Percentiles rank a stretch among this genome's conserved stretches.
Evolutionary conservation across 2,888 invertebrate genomes (phyloP).

Genomic region (Drosophila cognata): DNA sequence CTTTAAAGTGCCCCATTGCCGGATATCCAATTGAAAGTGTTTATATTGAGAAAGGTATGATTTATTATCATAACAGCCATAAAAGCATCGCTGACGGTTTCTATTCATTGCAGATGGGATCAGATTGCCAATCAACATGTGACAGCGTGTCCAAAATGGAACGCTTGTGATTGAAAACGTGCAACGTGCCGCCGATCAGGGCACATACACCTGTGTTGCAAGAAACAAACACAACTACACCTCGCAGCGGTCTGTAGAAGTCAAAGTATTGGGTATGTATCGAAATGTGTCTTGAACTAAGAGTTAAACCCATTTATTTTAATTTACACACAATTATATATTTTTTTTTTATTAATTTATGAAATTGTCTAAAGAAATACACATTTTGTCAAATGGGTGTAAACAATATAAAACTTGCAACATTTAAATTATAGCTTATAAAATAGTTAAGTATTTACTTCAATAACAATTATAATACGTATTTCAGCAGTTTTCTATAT

Average conservation of each 20-base stretch:
- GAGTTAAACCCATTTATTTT: neutral
- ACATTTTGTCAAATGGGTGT: neutral
- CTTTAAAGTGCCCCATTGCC: conserved; percentile 95
- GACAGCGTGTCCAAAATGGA: conserved; percentile 94
- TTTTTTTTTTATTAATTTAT: neutral
- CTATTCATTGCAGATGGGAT: conserved; percentile 88
- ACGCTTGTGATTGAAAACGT: conserved; percentile 93
- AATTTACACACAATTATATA: neutral
- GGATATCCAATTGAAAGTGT: conserved; percentile 94
- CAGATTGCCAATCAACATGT: conserved; percentile 92
- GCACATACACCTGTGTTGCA: conserved; percentile 95
- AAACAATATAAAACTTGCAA: neutral
- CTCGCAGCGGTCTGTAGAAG: conserved; percentile 90
- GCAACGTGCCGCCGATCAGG: conserved; percentile 93
- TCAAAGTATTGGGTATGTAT: conserved; percentile 89
- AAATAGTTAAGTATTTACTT: neutral
- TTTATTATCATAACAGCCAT: no score
- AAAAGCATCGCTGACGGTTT: neutral
- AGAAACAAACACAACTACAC: conserved; percentile 92
- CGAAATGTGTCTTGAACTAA: no score
- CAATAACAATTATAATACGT: neutral
- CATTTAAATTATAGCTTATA: neutral
- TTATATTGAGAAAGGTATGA: conserved; percentile 93
- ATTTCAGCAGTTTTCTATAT: neutral
- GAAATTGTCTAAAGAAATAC: neutral